phyloP scores from a whole-genome alignment of 2,888 invertebrate genomes.

The Coelinius sp. region DNA sequence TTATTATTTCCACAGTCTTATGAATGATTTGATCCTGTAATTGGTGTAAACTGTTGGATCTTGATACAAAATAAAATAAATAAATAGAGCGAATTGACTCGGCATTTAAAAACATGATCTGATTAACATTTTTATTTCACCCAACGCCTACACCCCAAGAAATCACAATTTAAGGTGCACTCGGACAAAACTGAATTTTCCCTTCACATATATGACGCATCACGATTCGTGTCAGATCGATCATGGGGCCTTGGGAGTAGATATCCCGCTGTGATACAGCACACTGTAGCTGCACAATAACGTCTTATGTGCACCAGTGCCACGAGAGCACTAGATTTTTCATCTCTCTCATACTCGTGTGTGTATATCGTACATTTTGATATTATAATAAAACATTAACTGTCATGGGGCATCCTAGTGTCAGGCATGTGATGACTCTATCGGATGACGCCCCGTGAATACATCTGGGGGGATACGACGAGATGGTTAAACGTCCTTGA shows the following conservation, averaged over 20 bases:
- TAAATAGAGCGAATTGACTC: neutral
- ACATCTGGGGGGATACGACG: neutral
- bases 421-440: conserved; percentile 49
- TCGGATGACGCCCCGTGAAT: conserved; percentile 39
- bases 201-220: conserved; percentile 56
- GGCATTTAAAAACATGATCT: neutral
- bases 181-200: conserved; percentile 3
- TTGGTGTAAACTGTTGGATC: too few species aligned
- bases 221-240: conserved; percentile 68
- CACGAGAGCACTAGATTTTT: conserved; percentile 12
- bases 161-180: conserved; percentile 4
- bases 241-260: conserved; percentile 56
- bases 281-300: conserved; percentile 55
- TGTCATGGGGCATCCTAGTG: conserved; percentile 48
- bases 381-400: conserved; percentile 55
- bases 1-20: too few species aligned
- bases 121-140: conserved; percentile 32
- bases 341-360: conserved; percentile 26
- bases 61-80: too few species aligned
- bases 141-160: conserved; percentile 17
- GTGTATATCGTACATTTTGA: conserved; percentile 48
- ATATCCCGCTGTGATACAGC: conserved; percentile 65
- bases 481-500: neutral
- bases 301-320: conserved; percentile 31
- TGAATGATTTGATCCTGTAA: too few species aligned